Evolutionary conservation across 2,888 invertebrate genomes (phyloP), one percentile per base, ranked within the genome.

Genomic region (Agrenia bidenticulata): DNA sequence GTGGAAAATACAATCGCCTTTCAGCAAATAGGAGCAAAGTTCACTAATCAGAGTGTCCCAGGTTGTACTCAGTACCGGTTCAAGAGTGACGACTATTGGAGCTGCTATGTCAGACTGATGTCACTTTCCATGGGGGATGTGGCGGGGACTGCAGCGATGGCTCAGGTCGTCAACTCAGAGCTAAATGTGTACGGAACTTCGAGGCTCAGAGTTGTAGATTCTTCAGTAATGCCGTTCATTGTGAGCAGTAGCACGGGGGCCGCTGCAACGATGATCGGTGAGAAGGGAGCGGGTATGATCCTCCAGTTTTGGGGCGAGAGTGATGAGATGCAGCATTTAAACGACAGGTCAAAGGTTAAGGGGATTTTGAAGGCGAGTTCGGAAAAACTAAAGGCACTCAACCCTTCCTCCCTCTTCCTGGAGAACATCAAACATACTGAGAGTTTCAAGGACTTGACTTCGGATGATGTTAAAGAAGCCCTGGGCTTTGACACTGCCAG

Each of bases 171-270:
- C 2, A 69, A 72, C 50, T 45, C 65, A 0, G 58, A 68, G 27
- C 53, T 72, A 1, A 60, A 54, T 13, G 72, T 72, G 2, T 45
- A 55, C 42, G 72, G 70, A 23, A 49, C 67, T 9, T 50, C 45
- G n/a, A n/a, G 59, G 0, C 59, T 72, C 1, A 66, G 72, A 21
- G 72, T 72, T 9, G 62, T 72, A 32, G 72, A 72, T 45, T 53
- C 69, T 1, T 61, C 61, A 2, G 66, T 65, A 9, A 67, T 70
- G 63, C 70, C 70, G 7, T 59, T 53, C 11, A 66, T 70, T 56
- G 50, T 56, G 1, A 45, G 57, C 0, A 61, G 27, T 23, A 58
- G 56, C 9, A 61, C 64, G 1, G 50, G 61, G 24, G 57, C 63
- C 7, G 61, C 70, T 7, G 51, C 62, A 7, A 51, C 67, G 17